Percentiles rank a stretch among this genome's conserved stretches.
Conservation (phyloP, 1,140 invertebrate species). For the Akabosia matsudoensis region DNA sequence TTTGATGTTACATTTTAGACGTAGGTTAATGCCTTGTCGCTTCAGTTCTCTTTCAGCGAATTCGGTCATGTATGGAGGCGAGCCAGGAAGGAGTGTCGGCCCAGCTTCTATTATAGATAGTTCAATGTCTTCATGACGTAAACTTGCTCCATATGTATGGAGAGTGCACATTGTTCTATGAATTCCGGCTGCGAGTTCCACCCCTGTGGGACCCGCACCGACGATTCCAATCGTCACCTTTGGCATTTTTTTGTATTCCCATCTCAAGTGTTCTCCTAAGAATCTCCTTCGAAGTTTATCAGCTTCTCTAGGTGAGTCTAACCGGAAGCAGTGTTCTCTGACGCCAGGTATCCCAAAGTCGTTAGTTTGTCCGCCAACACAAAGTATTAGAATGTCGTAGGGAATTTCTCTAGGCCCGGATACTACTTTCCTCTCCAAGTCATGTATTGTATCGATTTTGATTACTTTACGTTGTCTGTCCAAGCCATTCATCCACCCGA, state of each 20-base stretch:
- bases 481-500: conserved; percentile 27
- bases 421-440: neutral
- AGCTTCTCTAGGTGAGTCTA: conserved; percentile 23
- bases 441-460: conserved; percentile 13
- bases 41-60: neutral
- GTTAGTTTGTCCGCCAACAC: conserved; percentile 27
- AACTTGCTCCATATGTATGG: neutral
- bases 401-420: conserved; percentile 7
- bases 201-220: conserved; percentile 23
- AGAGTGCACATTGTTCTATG: neutral
- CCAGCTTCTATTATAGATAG: conserved; percentile 14
- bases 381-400: conserved; percentile 31
- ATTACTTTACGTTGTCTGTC: conserved; percentile 7
- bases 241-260: conserved; percentile 2
- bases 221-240: conserved; percentile 37
- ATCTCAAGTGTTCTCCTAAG: neutral
- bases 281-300: conserved; percentile 27
- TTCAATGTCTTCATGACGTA: neutral
- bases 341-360: conserved; percentile 33
- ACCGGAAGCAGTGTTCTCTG: conserved; percentile 12
- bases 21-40: neutral
- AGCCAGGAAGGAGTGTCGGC: neutral
- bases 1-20: neutral
- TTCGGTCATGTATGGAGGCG: neutral
- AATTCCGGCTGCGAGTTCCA: conserved; percentile 33